phyloP scores from a whole-genome alignment of 2,113 vertebrate genomes.

The Nothocercus julius region DNA sequence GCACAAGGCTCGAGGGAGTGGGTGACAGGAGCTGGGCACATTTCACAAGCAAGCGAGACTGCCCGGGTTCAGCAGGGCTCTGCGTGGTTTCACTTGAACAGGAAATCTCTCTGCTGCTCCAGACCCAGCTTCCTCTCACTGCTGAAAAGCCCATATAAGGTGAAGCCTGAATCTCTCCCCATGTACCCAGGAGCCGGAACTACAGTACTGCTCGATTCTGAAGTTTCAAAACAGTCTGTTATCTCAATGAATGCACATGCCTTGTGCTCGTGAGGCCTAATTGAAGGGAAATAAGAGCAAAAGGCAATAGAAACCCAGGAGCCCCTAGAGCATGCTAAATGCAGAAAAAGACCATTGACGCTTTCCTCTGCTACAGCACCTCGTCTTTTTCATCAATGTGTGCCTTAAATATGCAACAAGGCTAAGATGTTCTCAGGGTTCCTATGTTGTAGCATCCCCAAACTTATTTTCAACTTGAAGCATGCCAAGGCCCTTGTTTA shows the following conservation, averaged over 20 bases:
- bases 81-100: slow-evolving; percentile 54
- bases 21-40: not conserved
- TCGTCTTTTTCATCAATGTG: not conserved
- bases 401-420: not conserved
- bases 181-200: slow-evolving; percentile 19
- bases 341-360: not conserved
- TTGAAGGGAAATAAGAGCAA: not conserved
- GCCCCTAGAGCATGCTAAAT: not conserved
- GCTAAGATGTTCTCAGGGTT: not conserved
- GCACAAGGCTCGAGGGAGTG: not conserved
- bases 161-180: slow-evolving; percentile 24
- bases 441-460: not conserved
- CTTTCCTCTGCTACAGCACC: not conserved
- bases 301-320: not conserved
- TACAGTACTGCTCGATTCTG: not conserved
- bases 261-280: not conserved
- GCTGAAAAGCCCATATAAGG: slow-evolving; percentile 78
- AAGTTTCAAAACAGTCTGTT: slow-evolving; percentile 39
- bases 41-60: not conserved
- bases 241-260: not conserved
- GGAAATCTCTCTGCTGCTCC: slow-evolving; percentile 64
- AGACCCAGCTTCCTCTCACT: slow-evolving; percentile 68
- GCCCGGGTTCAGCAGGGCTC: not conserved
- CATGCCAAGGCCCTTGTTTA: not conserved
- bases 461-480: not conserved